phyloP scores from a whole-genome alignment of 1,140 invertebrate species.

The Drosophila rufa region DNA sequence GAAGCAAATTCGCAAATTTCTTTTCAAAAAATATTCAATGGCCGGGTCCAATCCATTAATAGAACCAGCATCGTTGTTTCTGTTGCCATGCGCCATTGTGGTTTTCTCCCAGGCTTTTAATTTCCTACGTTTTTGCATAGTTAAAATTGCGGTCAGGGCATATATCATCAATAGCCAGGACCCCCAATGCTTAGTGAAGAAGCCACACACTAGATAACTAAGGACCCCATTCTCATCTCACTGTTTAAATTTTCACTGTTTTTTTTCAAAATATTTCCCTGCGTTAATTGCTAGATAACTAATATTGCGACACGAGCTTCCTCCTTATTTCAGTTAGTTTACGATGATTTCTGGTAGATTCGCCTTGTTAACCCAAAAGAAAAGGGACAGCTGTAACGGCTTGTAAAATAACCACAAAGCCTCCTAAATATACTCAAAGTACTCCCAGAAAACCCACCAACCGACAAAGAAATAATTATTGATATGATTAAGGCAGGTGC shows the following conservation, averaged over 20 bases:
- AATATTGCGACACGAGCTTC: too few species aligned
- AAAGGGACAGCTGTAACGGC: slow-evolving; percentile 42
- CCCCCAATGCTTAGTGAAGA: background rate
- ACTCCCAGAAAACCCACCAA: slow-evolving; percentile 39
- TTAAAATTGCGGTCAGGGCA: slow-evolving; percentile 55
- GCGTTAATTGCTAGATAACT: too few species aligned
- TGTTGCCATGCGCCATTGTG: background rate
- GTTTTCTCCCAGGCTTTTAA: background rate
- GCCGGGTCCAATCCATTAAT: slow-evolving; percentile 42
- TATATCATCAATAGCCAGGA: slow-evolving; percentile 61
- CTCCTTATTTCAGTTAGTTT: too few species aligned
- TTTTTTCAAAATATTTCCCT: too few species aligned
- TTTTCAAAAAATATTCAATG: too few species aligned
- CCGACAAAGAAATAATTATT: slow-evolving; percentile 69
- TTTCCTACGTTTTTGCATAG: slow-evolving; percentile 18
- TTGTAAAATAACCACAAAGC: slow-evolving; percentile 33
- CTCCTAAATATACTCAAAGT: slow-evolving; percentile 31
- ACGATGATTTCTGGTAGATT: slow-evolving; percentile 33
- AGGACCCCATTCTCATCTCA: too few species aligned
- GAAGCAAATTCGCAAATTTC: too few species aligned
- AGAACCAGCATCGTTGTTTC: slow-evolving; percentile 41
- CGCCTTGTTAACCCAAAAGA: slow-evolving; percentile 5
- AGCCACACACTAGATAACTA: too few species aligned
- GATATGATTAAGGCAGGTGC: slow-evolving; percentile 59
- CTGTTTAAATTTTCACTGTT: too few species aligned